Evolutionary conservation across 2,797 vertebrate species (phyloP).

Genomic region (Syndactyla subalaris): DNA sequence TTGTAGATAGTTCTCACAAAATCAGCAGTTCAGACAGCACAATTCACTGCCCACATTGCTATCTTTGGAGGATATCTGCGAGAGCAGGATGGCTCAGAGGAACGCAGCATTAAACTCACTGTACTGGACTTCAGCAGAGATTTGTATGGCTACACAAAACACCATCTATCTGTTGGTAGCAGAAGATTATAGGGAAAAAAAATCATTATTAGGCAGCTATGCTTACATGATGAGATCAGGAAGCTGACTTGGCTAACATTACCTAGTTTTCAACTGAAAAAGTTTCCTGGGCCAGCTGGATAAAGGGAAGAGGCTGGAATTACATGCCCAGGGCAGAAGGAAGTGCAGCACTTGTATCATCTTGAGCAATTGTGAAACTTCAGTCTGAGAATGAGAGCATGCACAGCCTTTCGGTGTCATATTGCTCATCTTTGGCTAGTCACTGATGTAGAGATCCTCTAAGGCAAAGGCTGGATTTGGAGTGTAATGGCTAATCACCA

Average conservation of each 20-base stretch:
- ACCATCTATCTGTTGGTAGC: neutral
- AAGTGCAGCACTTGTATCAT: neutral
- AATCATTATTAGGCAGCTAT: neutral
- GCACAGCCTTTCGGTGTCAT: neutral
- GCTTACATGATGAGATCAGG: neutral
- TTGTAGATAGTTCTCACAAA: neutral
- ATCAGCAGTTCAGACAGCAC: neutral
- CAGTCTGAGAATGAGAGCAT: neutral
- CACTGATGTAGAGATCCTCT: neutral
- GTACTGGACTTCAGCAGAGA: neutral
- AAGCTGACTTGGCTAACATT: neutral
- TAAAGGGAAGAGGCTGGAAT: neutral
- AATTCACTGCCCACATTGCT: neutral
- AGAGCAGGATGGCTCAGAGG: neutral
- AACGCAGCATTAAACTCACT: rapidly evolving
- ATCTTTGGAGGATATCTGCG: neutral
- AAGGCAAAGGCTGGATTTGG: neutral
- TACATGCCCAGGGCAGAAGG: neutral
- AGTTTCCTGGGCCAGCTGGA: slow-evolving; percentile 3
- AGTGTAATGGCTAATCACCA: neutral
- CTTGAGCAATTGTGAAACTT: neutral
- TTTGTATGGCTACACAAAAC: neutral
- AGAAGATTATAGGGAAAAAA: neutral
- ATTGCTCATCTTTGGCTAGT: neutral
- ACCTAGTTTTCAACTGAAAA: neutral